Evolutionary conservation across 2,113 vertebrate genomes (phyloP).

Genomic region (Pollachius pollachius): DNA sequence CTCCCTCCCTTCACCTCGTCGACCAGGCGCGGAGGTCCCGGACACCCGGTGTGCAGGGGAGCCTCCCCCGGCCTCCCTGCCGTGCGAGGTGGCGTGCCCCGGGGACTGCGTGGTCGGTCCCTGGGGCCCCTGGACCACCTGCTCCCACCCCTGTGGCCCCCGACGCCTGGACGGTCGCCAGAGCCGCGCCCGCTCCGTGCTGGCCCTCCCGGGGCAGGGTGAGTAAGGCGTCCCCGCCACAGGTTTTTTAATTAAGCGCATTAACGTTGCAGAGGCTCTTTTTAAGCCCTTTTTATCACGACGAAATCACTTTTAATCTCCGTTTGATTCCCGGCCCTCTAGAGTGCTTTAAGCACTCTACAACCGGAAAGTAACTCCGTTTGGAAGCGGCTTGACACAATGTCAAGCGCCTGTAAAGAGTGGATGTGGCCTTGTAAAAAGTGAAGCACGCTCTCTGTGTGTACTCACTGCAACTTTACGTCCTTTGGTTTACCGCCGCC

Average conservation of each 20-base stretch:
- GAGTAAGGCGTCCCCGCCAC: conserved; percentile 13
- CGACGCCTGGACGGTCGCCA: conserved; percentile 86
- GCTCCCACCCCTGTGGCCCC: conserved; percentile 88
- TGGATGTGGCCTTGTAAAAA: too few species aligned
- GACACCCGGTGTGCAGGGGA: conserved; percentile 71
- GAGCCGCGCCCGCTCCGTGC: conserved; percentile 81
- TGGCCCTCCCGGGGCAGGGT: conserved; percentile 90
- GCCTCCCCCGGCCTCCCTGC: conserved; percentile 57
- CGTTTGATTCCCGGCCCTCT: too few species aligned
- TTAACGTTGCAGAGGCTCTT: background rate
- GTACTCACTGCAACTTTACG: too few species aligned
- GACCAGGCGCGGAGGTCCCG: conserved; percentile 78
- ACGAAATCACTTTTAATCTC: too few species aligned
- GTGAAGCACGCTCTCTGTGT: too few species aligned
- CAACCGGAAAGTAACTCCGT: too few species aligned
- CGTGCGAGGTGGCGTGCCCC: conserved; percentile 84
- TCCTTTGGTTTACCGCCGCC: too few species aligned
- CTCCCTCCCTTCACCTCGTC: conserved; percentile 1
- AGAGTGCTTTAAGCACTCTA: too few species aligned
- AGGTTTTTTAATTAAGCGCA: too few species aligned
- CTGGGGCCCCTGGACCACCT: conserved; percentile 89
- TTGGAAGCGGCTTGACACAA: too few species aligned
- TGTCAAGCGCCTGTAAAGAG: too few species aligned
- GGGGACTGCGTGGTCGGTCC: conserved; percentile 84
- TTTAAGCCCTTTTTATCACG: too few species aligned